These are phyloP conservation scores for Oikopleura vanhoeffeni DNA, from an alignment of 23 tunicate genomes.

Conservation along the genomic window DNA sequence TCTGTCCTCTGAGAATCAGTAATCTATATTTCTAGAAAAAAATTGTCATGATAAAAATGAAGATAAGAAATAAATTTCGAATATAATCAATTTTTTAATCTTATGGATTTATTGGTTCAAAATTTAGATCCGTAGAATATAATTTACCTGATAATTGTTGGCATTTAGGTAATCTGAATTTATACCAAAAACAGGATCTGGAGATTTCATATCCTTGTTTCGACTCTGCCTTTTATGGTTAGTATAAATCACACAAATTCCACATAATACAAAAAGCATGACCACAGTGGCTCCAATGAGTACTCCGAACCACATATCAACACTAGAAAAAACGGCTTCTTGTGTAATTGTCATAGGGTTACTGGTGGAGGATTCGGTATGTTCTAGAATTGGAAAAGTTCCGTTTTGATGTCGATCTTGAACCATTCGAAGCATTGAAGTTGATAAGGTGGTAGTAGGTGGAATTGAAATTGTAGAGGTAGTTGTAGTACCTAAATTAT, in stretches of 20 bases:
- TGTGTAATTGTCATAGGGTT: neutral
- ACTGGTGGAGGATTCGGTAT: neutral
- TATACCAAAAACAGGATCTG: no score
- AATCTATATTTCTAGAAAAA: no score
- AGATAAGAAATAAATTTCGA: no score
- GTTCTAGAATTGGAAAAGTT: neutral
- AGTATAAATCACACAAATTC: neutral
- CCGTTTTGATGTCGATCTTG: neutral
- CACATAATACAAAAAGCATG: neutral
- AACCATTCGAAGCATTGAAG: neutral
- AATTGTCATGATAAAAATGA: no score
- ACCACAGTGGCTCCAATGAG: neutral
- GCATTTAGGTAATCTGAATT: no score
- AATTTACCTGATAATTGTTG: no score
- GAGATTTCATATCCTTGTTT: neutral
- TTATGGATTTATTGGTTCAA: no score
- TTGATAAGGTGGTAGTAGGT: neutral
- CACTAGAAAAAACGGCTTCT: neutral
- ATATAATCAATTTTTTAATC: no score
- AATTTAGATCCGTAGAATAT: no score
- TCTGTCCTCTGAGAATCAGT: no score
- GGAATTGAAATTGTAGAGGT: no score
- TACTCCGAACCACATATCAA: slow-evolving; percentile 5
- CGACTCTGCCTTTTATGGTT: neutral
- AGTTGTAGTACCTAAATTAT: no score